A percentile compares a stretch with the other conserved stretches of the same genome.
Conservation (phyloP, 2,888 invertebrate species). For the Spatulosminthurus flaviceps region DNA sequence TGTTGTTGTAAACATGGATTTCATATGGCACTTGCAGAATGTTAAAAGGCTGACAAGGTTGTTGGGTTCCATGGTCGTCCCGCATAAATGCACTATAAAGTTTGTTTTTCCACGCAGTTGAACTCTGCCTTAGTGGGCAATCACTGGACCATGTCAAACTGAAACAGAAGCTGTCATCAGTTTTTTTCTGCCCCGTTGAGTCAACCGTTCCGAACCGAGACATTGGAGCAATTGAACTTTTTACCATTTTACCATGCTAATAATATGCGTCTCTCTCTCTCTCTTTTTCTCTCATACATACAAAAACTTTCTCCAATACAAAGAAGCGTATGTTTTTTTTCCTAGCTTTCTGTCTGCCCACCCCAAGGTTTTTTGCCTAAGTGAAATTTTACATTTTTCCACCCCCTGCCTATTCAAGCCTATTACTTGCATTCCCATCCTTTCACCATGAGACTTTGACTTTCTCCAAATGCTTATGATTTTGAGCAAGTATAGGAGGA, state of each 20-base stretch:
- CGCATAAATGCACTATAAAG: constrained; percentile 23
- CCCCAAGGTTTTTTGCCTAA: too few relatives aligned
- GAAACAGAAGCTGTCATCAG: constrained; percentile 43
- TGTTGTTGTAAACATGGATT: neutral
- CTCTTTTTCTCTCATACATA: constrained; percentile 21
- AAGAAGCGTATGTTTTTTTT: too few relatives aligned
- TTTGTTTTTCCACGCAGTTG: constrained; percentile 41
- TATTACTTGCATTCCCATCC: too few relatives aligned
- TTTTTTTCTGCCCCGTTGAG: constrained; percentile 34
- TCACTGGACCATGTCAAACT: constrained; percentile 38
- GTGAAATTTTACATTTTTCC: too few relatives aligned
- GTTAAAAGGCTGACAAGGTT: constrained; percentile 18
- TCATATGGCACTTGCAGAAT: neutral
- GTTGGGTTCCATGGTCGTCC: neutral
- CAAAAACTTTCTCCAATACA: too few relatives aligned
- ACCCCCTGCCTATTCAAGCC: too few relatives aligned
- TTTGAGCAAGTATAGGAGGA: too few relatives aligned
- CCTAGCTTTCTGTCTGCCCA: too few relatives aligned
- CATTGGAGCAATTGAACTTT: neutral
- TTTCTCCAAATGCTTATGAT: too few relatives aligned
- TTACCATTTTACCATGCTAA: neutral
- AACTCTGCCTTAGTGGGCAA: constrained; percentile 37
- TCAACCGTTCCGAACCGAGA: constrained; percentile 11
- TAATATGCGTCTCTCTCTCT: constrained; percentile 10
- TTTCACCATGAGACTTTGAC: too few relatives aligned